Conservation (phyloP, 2,888 invertebrate genomes). For the Oscheius myriophilus region DNA sequence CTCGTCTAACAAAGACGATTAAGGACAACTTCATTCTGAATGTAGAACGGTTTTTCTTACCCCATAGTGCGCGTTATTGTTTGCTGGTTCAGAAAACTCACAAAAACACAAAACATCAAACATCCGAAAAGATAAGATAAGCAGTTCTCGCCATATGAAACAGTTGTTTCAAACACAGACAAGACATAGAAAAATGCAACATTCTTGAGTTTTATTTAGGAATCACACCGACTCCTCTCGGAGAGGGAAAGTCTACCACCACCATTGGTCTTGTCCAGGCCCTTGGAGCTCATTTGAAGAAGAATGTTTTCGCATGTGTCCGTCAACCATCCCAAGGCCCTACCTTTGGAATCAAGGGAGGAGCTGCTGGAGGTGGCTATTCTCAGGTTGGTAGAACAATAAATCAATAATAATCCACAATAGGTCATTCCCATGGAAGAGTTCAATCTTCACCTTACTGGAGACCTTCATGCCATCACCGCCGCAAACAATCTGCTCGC, state of each 20-base stretch:
- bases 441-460: constrained; percentile 94
- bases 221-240: constrained; percentile 97
- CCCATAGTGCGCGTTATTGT: too few relatives aligned
- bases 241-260: constrained; percentile 97
- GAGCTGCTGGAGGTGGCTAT: constrained; percentile 98
- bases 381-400: constrained; percentile 76
- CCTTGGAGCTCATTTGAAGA: constrained; percentile 81
- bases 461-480: constrained; percentile 95
- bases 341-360: constrained; percentile 96
- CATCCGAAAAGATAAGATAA: too few relatives aligned
- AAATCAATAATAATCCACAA: background rate
- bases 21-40: too few relatives aligned
- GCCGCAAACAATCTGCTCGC: constrained; percentile 97
- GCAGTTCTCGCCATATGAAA: too few relatives aligned
- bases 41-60: too few relatives aligned
- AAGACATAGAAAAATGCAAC: too few relatives aligned
- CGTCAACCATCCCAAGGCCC: constrained; percentile 98
- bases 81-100: too few relatives aligned
- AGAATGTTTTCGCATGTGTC: constrained; percentile 89
- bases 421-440: constrained; percentile 98
- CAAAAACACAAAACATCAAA: too few relatives aligned
- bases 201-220: too few relatives aligned
- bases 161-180: too few relatives aligned
- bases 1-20: too few relatives aligned
- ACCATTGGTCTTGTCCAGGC: constrained; percentile 89